Base-by-base conservation (phyloP, 1,140 invertebrate genomes). In the Pseudomyrmex pallidus region DNA sequence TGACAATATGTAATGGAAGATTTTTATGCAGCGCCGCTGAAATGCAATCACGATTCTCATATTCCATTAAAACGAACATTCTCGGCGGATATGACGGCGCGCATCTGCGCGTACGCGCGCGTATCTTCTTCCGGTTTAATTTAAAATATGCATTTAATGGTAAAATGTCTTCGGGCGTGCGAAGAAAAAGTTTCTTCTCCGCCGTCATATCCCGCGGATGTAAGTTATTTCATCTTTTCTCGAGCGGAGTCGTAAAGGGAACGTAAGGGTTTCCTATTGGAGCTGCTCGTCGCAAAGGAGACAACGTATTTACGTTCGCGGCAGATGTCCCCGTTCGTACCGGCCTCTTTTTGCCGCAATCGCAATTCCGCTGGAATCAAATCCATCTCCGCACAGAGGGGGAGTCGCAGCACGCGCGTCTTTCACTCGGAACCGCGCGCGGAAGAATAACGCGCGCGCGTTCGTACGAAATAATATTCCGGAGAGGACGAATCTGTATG, bases 141-240 rank as follows among this genome's bases (percentile, higher is more conserved):
- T 80, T 80, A 72, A 80, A 80, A 80, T 80, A 80, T 80, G 64
- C 66, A 72, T 80, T 80, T 80, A 80, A 72, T 50, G 66, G 22
- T 72, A 72, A 72, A 80, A 72, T 72, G 54, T 70, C 76, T 78
- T 68, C 54, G 20, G 54, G 76, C 76, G 54, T 17, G 66, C 54
- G 76, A 72, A 50, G 66, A 70, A 72, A 80, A 59, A 80, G 66
- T 48, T 22, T 3, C 35, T 35, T 35, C 15, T 8, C 25, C 52
- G 76, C 48, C 76, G 9, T 12, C 48, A 46, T 22, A 17, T 56
- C 4, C 44, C 59, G 63, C 74, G 76, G 82, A 83, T 66, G 59
- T 83, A 83, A 82, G 54, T 25, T 52, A 73, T 76, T 74, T 76
- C 85, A 54, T 67, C 46, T 67, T 83, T n/a, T 59, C 67, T 52